A percentile compares a stretch with the other conserved stretches of the same genome.
These are phyloP conservation scores for Hiodon alosoides DNA, from an alignment of 2,113 vertebrate species.

Conservation along the genomic window DNA sequence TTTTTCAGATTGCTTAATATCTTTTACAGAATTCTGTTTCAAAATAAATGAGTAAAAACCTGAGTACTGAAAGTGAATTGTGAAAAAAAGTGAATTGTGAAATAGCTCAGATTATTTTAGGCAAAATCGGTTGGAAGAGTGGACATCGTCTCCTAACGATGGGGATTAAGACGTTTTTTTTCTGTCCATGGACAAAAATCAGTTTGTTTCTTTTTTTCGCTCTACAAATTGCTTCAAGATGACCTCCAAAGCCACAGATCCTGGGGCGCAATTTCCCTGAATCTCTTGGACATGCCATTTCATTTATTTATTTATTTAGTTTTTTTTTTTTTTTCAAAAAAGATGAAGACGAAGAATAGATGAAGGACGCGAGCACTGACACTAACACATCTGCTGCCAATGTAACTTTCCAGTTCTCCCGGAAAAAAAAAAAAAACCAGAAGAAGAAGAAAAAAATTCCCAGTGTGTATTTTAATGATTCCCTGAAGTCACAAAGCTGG, in stretches of 20 bases:
- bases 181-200: slow-evolving; percentile 16
- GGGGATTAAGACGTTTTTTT: slow-evolving; percentile 25
- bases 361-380: slow-evolving; percentile 23
- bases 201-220: slow-evolving; percentile 20
- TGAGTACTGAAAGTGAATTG: not conserved
- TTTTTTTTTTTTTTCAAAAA: slow-evolving; percentile 18
- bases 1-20: no score
- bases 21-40: not conserved
- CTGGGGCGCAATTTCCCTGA: slow-evolving; percentile 44
- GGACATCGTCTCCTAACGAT: slow-evolving; percentile 3
- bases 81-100: no score
- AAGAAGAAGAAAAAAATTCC: not conserved
- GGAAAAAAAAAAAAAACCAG: not conserved
- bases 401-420: slow-evolving; percentile 41
- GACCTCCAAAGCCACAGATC: slow-evolving; percentile 35
- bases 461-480: slow-evolving; percentile 20
- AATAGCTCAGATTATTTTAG: no score
- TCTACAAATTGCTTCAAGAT: slow-evolving; percentile 50
- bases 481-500: slow-evolving; percentile 26
- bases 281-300: slow-evolving; percentile 26
- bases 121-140: not conserved
- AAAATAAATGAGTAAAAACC: not conserved
- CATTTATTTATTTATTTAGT: slow-evolving; percentile 17
- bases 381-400: slow-evolving; percentile 43
- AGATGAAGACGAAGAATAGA: slow-evolving; percentile 26